These are phyloP conservation scores for Luidia sarsii DNA, from an alignment of 53 echinoderm and acorn worm species.

Conservation along the genomic window DNA sequence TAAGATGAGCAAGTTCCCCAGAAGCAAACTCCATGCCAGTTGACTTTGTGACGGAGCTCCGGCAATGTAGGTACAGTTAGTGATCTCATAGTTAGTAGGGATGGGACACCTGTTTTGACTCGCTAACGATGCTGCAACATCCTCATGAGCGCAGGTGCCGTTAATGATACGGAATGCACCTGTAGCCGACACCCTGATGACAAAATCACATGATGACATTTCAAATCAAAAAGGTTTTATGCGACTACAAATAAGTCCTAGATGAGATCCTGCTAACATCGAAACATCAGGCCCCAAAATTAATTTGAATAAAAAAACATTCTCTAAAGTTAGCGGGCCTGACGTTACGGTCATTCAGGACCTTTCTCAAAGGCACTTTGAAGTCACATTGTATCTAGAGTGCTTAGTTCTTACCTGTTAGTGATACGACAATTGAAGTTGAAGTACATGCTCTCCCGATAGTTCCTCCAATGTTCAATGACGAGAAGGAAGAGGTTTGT, in stretches of 20 bases:
- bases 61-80: slow-evolving; percentile 37
- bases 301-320: no score
- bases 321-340: no score
- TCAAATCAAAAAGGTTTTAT: no score
- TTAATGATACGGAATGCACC: slow-evolving; percentile 98
- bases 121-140: slow-evolving; percentile 75
- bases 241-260: no score
- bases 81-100: slow-evolving; percentile 39
- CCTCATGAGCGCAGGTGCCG: slow-evolving; percentile 94
- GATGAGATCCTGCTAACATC: no score
- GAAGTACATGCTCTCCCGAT: slow-evolving; percentile 73
- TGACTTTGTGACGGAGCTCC: neutral
- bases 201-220: no score
- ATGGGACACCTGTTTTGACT: slow-evolving; percentile 78
- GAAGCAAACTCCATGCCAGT: neutral
- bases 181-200: slow-evolving; percentile 83
- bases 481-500: slow-evolving; percentile 91
- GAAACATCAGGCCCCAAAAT: no score
- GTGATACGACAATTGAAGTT: slow-evolving; percentile 98
- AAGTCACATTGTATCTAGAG: neutral
- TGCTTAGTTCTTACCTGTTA: slow-evolving; percentile 66
- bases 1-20: neutral
- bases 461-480: slow-evolving; percentile 87
- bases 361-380: no score
- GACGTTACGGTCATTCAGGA: no score